Percentiles rank a stretch among this genome's conserved stretches.
phyloP scores from a whole-genome alignment of 2,888 invertebrate species.

The Parnassius smintheus region DNA sequence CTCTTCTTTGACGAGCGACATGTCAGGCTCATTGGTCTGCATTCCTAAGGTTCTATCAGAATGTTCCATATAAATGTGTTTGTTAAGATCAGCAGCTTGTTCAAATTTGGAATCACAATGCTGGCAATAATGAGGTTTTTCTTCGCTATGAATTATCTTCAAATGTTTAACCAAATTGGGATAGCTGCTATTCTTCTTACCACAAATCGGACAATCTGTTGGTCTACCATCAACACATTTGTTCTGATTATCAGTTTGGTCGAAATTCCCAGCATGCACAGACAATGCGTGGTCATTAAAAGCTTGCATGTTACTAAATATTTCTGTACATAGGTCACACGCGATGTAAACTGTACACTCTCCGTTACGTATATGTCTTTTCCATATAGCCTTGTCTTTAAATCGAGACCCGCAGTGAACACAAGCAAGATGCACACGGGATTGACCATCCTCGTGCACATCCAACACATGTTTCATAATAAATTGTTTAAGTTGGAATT shows the following conservation, averaged over 20 bases:
- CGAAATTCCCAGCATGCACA: conserved; percentile 68
- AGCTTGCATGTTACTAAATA: conserved; percentile 69
- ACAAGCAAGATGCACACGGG: conserved; percentile 61
- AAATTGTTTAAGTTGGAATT: conserved; percentile 76
- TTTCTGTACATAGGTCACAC: conserved; percentile 74
- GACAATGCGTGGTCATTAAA: conserved; percentile 75
- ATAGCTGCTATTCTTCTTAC: conserved; percentile 78
- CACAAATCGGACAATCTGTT: conserved; percentile 79
- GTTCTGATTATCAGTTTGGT: conserved; percentile 61
- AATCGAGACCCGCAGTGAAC: conserved; percentile 71
- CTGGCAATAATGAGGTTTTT: conserved; percentile 79
- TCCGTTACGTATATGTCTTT: conserved; percentile 75
- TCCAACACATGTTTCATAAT: conserved; percentile 77
- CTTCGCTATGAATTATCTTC: conserved; percentile 72
- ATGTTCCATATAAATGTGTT: conserved; percentile 82
- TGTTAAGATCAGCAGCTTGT: conserved; percentile 78
- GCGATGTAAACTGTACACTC: conserved; percentile 82
- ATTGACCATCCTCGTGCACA: conserved; percentile 75
- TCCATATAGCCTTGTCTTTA: conserved; percentile 69
- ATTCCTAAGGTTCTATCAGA: conserved; percentile 67
- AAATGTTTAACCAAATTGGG: conserved; percentile 81
- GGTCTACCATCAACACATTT: conserved; percentile 73
- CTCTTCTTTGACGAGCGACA: conserved; percentile 74
- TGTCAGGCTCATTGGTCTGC: conserved; percentile 55
- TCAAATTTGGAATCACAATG: conserved; percentile 81